phyloP scores from a whole-genome alignment of 30 jellyfish, hydroid and myxozoan species.

The Aurelia sp. region DNA sequence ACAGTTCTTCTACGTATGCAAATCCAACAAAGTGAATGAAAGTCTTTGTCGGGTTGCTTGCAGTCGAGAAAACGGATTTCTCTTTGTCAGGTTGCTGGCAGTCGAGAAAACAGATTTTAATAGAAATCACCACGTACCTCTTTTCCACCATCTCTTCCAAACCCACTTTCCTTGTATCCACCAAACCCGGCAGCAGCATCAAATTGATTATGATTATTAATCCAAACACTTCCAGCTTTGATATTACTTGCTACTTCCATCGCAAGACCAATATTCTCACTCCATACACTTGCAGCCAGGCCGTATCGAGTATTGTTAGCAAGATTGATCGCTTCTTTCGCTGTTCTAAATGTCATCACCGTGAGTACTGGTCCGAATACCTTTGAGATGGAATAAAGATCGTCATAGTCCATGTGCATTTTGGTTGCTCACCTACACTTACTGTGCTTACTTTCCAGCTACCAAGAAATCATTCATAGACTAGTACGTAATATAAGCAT shows the following conservation, averaged over 20 bases:
- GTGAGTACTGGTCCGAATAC: constrained; percentile 96
- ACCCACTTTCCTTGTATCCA: constrained; percentile 95
- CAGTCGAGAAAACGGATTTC: too few species aligned
- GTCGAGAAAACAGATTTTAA: too few species aligned
- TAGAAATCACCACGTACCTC: constrained; percentile 62
- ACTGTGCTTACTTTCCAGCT: too few species aligned
- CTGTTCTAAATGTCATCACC: constrained; percentile 93
- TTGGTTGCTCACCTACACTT: too few species aligned
- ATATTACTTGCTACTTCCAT: constrained; percentile 96
- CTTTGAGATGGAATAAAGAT: constrained; percentile 26
- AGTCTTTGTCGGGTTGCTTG: too few species aligned
- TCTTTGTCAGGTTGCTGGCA: too few species aligned
- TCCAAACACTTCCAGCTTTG: constrained; percentile 98
- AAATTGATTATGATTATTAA: constrained; percentile 86
- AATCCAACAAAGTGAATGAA: too few species aligned
- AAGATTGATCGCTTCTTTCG: constrained; percentile 92
- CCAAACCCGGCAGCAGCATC: constrained; percentile 99
- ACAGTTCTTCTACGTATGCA: too few species aligned
- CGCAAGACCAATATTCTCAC: constrained; percentile 95
- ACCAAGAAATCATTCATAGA: too few species aligned
- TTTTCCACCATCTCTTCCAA: constrained; percentile 97
- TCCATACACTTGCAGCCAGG: constrained; percentile 98
- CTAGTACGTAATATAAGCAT: too few species aligned
- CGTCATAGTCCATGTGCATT: too few species aligned
- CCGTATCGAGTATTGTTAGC: constrained; percentile 95